Conservation (phyloP, 1,140 invertebrate genomes). For the Kradibia gibbosae region DNA sequence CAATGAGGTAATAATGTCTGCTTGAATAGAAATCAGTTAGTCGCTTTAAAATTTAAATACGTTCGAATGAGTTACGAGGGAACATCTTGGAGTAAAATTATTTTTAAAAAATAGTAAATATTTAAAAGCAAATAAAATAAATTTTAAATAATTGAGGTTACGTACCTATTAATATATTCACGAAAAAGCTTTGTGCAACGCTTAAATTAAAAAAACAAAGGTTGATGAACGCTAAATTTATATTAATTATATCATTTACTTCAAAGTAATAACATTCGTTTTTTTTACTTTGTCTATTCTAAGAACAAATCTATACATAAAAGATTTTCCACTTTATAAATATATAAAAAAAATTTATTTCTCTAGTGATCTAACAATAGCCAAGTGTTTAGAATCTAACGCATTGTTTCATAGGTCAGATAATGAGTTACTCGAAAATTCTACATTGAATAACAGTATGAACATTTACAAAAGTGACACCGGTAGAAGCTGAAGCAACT, state of each 20-base stretch:
- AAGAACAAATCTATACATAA: background rate
- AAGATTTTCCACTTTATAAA: no score
- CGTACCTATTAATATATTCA: background rate
- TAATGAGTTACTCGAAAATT: no score
- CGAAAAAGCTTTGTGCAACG: background rate
- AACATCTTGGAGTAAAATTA: background rate
- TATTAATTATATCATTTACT: background rate
- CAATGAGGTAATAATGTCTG: background rate
- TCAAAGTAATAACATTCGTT: background rate
- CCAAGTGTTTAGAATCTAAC: no score
- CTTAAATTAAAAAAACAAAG: background rate
- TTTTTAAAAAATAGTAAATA: background rate
- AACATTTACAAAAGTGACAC: background rate
- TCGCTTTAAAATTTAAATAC: background rate
- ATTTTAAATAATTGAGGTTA: background rate
- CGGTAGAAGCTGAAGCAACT: background rate
- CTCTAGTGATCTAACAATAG: no score
- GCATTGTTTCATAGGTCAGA: no score
- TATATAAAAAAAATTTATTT: no score
- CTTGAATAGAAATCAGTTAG: background rate
- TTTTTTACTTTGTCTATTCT: background rate
- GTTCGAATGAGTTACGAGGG: background rate
- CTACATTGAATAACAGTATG: background rate
- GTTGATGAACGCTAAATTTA: background rate
- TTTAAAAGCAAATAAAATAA: background rate